Evolutionary conservation across 2,113 vertebrate genomes (phyloP).

Genomic region (Antechinus flavipes): DNA sequence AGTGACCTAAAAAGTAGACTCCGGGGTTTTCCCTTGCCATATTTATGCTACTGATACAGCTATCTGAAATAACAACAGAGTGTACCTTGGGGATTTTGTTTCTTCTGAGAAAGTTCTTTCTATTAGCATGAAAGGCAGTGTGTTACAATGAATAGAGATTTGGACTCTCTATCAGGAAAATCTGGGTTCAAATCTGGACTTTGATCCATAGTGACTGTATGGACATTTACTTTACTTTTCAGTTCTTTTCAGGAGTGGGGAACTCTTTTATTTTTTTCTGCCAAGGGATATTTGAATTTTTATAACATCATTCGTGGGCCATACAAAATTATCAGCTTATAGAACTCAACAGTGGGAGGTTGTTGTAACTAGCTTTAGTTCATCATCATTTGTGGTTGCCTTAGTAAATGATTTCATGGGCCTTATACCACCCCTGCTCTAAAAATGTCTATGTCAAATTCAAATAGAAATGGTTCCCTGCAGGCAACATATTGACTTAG

Average conservation of each 20-base stretch:
- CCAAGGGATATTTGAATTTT: no score
- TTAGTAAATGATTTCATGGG: no score
- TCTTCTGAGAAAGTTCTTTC: background rate
- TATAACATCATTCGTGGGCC: no score
- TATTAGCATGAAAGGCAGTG: background rate
- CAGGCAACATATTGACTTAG: background rate
- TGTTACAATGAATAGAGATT: background rate
- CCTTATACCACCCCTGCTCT: no score
- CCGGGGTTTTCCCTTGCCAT: background rate
- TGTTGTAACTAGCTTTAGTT: no score
- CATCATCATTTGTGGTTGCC: no score
- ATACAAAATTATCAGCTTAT: no score
- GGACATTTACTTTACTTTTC: background rate
- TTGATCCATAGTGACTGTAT: background rate
- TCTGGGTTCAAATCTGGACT: background rate
- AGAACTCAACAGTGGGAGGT: background rate
- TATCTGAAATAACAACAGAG: background rate
- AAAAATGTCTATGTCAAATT: background rate
- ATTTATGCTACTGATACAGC: background rate
- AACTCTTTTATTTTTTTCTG: no score
- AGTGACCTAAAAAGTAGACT: background rate
- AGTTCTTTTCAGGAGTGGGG: background rate
- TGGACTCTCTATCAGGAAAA: background rate
- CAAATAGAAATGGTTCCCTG: background rate
- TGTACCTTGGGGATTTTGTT: background rate